phyloP scores from a whole-genome alignment of 2,888 invertebrate genomes.

The Tetropium fuscum region DNA sequence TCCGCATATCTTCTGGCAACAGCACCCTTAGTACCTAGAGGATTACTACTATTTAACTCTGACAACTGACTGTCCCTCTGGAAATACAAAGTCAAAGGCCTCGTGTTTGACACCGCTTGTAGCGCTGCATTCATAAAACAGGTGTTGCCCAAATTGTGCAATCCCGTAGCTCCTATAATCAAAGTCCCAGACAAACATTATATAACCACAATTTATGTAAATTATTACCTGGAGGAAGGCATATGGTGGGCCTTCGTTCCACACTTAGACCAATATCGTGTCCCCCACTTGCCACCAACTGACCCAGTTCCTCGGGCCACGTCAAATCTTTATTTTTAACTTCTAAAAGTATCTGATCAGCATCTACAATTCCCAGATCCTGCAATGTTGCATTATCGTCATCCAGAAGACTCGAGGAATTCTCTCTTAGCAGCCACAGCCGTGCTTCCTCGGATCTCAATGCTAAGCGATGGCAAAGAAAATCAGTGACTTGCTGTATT shows the following conservation, averaged over 20 bases:
- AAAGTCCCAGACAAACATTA: too few species aligned
- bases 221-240: conserved; percentile 60
- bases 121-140: conserved; percentile 96
- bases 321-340: conserved; percentile 89
- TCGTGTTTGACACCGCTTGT: conserved; percentile 88
- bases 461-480: conserved; percentile 80
- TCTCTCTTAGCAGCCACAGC: conserved; percentile 72
- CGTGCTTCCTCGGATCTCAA: conserved; percentile 83
- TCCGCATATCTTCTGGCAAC: conserved; percentile 79
- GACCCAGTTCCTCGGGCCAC: conserved; percentile 93
- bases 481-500: conserved; percentile 81
- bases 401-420: conserved; percentile 70
- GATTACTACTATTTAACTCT: conserved; percentile 87
- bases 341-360: conserved; percentile 78
- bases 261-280: conserved; percentile 49
- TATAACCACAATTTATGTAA: not conserved
- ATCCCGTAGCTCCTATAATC: conserved; percentile 82
- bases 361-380: conserved; percentile 78
- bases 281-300: conserved; percentile 64
- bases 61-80: conserved; percentile 84
- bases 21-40: conserved; percentile 88
- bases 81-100: conserved; percentile 87
- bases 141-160: conserved; percentile 94
- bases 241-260: conserved; percentile 61
- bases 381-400: conserved; percentile 75